phyloP scores from a whole-genome alignment of 1,140 invertebrate genomes.

The Daktulosphaira vitifoliae region DNA sequence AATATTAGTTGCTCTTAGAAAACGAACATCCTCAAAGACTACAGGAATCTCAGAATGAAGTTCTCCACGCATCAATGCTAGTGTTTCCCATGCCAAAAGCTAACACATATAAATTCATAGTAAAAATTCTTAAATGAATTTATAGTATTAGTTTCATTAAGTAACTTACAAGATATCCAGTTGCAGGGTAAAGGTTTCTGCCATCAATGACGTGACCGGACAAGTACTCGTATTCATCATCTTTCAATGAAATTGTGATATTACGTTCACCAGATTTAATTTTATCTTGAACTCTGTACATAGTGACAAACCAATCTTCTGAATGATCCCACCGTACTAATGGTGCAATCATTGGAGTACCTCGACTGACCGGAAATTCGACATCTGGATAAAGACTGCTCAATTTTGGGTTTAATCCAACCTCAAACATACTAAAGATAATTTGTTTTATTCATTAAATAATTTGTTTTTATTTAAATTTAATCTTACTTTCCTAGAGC shows the following conservation, averaged over 20 bases:
- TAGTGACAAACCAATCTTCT: constrained; percentile 58
- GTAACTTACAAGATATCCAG: constrained; percentile 62
- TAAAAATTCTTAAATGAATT: neutral
- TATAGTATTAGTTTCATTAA: constrained; percentile 11
- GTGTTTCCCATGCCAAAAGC: constrained; percentile 76
- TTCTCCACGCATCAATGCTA: constrained; percentile 66
- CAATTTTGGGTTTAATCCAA: constrained; percentile 38
- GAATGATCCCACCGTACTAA: constrained; percentile 85
- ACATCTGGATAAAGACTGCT: constrained; percentile 53
- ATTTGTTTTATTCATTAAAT: neutral
- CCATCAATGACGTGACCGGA: constrained; percentile 80
- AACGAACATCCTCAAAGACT: constrained; percentile 77
- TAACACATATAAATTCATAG: neutral
- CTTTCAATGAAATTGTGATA: constrained; percentile 52
- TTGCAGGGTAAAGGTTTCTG: constrained; percentile 79
- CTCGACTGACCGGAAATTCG: constrained; percentile 66
- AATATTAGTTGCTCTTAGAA: constrained; percentile 72
- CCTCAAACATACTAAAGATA: constrained; percentile 37
- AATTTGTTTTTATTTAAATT: neutral
- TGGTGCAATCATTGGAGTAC: constrained; percentile 67
- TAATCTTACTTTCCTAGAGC: constrained; percentile 57
- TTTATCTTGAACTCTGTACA: constrained; percentile 52
- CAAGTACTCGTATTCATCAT: constrained; percentile 66
- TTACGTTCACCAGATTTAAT: constrained; percentile 55
- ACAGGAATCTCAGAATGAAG: constrained; percentile 65